Percentiles rank a stretch among this genome's conserved stretches.
Evolutionary conservation across 2,113 vertebrate species (phyloP).

Genomic region (Cryptomyrus ogoouensis): DNA sequence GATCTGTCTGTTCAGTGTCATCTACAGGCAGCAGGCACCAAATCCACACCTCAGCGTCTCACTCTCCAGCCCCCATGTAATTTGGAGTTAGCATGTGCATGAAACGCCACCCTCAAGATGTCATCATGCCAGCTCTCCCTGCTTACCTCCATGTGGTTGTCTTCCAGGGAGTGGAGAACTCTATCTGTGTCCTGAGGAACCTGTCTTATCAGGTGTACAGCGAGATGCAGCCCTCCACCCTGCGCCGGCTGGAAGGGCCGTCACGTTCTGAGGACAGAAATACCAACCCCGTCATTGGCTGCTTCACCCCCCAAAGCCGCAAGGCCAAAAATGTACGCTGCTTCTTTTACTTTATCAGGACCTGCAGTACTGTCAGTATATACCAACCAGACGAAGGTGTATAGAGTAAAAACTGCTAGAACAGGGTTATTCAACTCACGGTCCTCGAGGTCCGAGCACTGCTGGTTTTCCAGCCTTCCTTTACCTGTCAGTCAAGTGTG

Average conservation of each 20-base stretch:
- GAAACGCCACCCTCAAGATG: neutral
- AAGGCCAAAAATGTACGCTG: slow-evolving; percentile 68
- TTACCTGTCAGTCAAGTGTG: no score
- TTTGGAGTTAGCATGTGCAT: neutral
- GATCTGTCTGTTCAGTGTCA: neutral
- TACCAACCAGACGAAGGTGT: neutral
- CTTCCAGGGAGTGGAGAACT: slow-evolving; percentile 82
- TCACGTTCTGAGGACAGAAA: slow-evolving; percentile 44
- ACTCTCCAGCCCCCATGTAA: neutral
- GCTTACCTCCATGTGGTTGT: neutral
- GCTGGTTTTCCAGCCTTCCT: no score
- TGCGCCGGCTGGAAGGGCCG: slow-evolving; percentile 75
- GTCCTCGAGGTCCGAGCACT: no score
- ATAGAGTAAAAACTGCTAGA: neutral
- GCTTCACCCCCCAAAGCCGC: slow-evolving; percentile 79
- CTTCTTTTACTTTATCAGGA: neutral
- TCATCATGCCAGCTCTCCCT: neutral
- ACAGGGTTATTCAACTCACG: no score
- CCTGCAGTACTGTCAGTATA: neutral
- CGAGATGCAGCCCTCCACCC: slow-evolving; percentile 76
- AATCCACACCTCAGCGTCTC: neutral
- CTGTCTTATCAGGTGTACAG: slow-evolving; percentile 88
- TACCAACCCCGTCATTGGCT: slow-evolving; percentile 71
- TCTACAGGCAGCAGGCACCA: neutral
- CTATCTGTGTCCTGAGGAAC: slow-evolving; percentile 83